Percentiles rank a stretch among this genome's conserved stretches.
Conservation (phyloP, 2,113 vertebrate species). For the Anoplopoma fimbria region DNA sequence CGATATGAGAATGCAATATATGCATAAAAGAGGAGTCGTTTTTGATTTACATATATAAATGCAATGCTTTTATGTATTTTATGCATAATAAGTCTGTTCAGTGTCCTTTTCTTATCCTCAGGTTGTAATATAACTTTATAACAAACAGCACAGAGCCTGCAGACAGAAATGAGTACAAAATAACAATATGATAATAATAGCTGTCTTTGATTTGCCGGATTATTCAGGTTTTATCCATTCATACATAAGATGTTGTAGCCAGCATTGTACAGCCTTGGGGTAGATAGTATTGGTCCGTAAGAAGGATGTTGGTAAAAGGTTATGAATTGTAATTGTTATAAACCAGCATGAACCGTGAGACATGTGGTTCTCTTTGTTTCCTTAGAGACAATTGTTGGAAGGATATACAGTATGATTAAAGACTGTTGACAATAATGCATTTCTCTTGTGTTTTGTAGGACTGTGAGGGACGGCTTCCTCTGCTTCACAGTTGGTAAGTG, state of each 20-base stretch:
- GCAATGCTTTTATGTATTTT: constrained; percentile 51
- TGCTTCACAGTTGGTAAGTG: constrained; percentile 77
- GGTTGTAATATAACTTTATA: constrained; percentile 73
- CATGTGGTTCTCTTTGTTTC: constrained; percentile 52
- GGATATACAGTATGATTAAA: constrained; percentile 43
- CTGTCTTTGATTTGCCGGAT: constrained; percentile 64
- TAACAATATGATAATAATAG: constrained; percentile 67
- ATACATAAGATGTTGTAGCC: constrained; percentile 54
- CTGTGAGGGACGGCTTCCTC: constrained; percentile 61
- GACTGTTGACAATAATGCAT: constrained; percentile 59
- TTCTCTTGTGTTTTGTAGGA: constrained; percentile 79
- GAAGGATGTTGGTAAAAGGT: constrained; percentile 60
- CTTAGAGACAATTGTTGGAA: constrained; percentile 53
- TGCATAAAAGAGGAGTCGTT: constrained; percentile 9
- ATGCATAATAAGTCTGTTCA: constrained; percentile 44
- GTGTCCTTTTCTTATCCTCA: constrained; percentile 58
- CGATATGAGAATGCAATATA: constrained; percentile 18
- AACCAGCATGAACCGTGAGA: constrained; percentile 51
- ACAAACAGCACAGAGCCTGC: constrained; percentile 62
- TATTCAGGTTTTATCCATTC: constrained; percentile 67
- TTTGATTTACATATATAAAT: constrained; percentile 43
- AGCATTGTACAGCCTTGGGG: constrained; percentile 63
- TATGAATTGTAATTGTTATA: constrained; percentile 66
- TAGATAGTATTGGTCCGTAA: constrained; percentile 72
- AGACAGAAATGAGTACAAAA: constrained; percentile 62